Evolutionary conservation across 2,797 vertebrate genomes (phyloP).

Genomic region (Telmatherina bonti): DNA sequence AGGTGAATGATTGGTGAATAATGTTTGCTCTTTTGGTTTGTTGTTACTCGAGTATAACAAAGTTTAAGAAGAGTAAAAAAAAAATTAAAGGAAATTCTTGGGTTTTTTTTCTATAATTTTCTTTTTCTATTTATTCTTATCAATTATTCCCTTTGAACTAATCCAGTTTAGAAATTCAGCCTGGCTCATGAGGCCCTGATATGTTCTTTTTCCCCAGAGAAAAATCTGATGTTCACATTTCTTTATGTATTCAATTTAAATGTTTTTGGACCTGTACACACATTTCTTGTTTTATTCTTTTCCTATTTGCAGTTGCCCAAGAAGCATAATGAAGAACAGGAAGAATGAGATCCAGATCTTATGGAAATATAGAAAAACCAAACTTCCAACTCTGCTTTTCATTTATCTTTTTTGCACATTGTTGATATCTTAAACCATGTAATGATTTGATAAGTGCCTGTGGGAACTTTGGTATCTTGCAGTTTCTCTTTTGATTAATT

Average conservation of each 20-base stretch:
- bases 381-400: constrained; percentile 55
- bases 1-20: neutral
- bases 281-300: constrained; percentile 10
- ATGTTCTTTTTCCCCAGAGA: neutral
- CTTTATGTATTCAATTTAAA: no score
- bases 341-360: constrained; percentile 68
- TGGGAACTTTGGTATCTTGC: constrained; percentile 60
- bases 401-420: constrained; percentile 67
- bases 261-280: neutral
- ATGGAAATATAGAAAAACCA: constrained; percentile 46
- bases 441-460: constrained; percentile 75
- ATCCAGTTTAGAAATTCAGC: neutral
- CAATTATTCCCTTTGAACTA: neutral
- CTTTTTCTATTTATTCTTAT: no score
- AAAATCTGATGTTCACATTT: neutral
- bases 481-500: constrained; percentile 46
- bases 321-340: constrained; percentile 84
- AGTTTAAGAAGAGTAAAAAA: neutral
- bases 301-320: constrained; percentile 73
- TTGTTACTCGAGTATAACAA: neutral
- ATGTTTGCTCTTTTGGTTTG: neutral
- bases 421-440: constrained; percentile 39
- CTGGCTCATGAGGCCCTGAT: no score
- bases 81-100: no score
- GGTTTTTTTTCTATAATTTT: no score